Conservation (phyloP, 2,113 vertebrate species). For the Chlorocebus sabaeus region DNA sequence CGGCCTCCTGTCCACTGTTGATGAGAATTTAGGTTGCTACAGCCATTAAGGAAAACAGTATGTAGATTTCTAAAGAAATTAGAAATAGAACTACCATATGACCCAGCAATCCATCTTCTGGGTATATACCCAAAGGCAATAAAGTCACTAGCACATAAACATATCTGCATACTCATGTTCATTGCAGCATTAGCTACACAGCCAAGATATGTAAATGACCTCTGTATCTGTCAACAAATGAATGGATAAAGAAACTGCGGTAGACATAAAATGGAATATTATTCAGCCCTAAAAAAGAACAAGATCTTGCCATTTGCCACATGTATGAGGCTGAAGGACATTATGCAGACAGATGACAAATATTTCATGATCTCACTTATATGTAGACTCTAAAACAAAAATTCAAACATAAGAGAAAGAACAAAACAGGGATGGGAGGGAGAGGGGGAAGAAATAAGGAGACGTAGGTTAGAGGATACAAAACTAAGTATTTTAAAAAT, state of each 20-base stretch:
- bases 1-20: not conserved
- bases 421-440: not conserved
- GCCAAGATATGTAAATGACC: not conserved
- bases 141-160: not conserved
- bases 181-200: not conserved
- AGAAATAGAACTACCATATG: not conserved
- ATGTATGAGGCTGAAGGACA: not conserved
- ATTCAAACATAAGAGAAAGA: not conserved
- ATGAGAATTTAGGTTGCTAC: not conserved
- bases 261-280: not conserved
- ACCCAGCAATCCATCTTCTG: not conserved
- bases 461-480: not conserved
- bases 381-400: not conserved
- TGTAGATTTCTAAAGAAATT: not conserved
- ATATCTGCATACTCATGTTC: not conserved
- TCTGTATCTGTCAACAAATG: not conserved
- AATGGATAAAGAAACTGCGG: not conserved
- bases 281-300: not conserved
- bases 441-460: not conserved
- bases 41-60: not conserved
- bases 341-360: not conserved
- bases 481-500: conserved; percentile 30
- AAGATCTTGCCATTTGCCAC: not conserved
- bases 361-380: not conserved
- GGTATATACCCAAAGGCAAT: not conserved